Evolutionary conservation across 2,113 vertebrate genomes (phyloP).

Genomic region (Asarcornis scutulata): DNA sequence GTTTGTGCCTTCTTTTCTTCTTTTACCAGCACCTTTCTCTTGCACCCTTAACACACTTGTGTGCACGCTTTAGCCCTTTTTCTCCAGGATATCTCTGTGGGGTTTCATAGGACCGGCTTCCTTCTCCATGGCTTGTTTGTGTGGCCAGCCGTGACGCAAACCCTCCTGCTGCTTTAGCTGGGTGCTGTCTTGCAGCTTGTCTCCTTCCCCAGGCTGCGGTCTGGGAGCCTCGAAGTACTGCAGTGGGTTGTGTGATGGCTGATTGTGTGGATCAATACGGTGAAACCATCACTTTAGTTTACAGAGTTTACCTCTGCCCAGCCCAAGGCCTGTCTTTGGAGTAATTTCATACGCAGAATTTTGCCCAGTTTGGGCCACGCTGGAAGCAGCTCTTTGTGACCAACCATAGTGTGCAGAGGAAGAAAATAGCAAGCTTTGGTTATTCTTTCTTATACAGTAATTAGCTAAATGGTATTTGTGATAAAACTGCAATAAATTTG

Average conservation of each 20-base stretch:
- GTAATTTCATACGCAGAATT: neutral
- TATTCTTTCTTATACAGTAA: neutral
- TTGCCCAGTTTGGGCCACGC: neutral
- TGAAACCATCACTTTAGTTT: neutral
- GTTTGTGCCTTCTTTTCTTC: neutral
- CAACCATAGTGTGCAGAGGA: accelerated
- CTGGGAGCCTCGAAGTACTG: neutral
- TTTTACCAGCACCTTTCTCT: neutral
- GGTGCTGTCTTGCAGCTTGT: neutral
- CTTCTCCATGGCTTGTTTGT: neutral
- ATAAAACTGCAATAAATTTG: neutral
- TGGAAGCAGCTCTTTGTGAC: neutral
- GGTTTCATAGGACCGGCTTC: neutral
- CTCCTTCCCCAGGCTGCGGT: neutral
- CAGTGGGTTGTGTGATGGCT: neutral
- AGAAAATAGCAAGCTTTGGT: neutral
- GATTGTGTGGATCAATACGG: neutral
- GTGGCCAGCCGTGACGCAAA: neutral
- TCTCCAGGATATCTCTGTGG: neutral
- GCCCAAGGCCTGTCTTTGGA: neutral
- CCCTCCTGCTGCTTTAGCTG: neutral
- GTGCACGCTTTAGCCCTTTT: neutral
- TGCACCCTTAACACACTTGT: neutral
- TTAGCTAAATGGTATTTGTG: conserved; percentile 36
- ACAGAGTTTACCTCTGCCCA: neutral